phyloP scores from a whole-genome alignment of 2,113 vertebrate species.

The Varanus salvator region DNA sequence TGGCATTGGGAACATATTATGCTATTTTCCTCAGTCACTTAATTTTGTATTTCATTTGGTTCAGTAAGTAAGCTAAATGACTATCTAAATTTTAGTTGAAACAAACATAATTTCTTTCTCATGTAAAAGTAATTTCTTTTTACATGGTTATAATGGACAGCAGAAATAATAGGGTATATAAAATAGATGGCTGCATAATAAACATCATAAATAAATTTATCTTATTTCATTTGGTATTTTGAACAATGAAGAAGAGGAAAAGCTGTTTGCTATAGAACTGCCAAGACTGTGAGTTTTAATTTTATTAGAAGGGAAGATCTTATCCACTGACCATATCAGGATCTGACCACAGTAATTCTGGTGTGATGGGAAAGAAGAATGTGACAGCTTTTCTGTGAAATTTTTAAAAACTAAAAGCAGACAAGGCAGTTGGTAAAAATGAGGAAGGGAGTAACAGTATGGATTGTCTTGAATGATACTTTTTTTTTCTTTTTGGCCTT shows the following conservation, averaged over 20 bases:
- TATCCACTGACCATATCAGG: neutral
- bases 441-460: neutral
- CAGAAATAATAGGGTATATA: slow-evolving; percentile 8
- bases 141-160: slow-evolving; percentile 1
- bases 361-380: neutral
- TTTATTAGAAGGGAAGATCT: neutral
- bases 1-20: slow-evolving; percentile 7
- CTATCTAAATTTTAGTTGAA: neutral
- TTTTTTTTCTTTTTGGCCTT: neutral
- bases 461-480: neutral
- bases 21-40: neutral
- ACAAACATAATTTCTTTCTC: neutral
- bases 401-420: neutral
- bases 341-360: neutral
- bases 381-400: neutral
- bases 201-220: neutral
- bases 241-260: neutral
- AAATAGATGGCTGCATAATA: neutral
- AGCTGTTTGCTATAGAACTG: neutral
- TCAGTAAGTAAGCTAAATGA: slow-evolving; percentile 9
- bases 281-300: neutral
- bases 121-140: neutral
- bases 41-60: slow-evolving; percentile 16
- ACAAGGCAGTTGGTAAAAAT: neutral
- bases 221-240: neutral